phyloP scores from a whole-genome alignment of 2,888 invertebrate species.

The Nowickia ferox region DNA sequence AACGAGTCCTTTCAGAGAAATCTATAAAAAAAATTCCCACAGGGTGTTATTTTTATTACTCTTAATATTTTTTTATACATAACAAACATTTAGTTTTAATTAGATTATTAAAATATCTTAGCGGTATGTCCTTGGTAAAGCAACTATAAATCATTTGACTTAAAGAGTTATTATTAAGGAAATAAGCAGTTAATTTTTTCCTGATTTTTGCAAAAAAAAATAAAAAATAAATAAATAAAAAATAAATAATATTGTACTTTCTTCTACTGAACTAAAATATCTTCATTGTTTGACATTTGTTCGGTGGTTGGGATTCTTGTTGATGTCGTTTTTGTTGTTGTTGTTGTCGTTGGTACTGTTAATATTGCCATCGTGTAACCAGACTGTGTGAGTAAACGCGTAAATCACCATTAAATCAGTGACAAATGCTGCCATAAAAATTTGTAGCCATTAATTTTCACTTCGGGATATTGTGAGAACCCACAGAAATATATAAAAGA shows the following conservation, averaged over 20 bases:
- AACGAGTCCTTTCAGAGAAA: too few relatives aligned
- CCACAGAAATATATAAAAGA: constrained; percentile 49
- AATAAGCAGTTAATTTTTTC: too few relatives aligned
- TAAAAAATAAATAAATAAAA: too few relatives aligned
- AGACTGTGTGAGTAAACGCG: constrained; percentile 52
- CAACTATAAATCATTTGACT: too few relatives aligned
- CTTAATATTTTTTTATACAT: too few relatives aligned
- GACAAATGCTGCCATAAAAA: constrained; percentile 73
- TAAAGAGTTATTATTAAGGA: too few relatives aligned
- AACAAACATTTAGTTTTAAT: too few relatives aligned
- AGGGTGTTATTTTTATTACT: too few relatives aligned
- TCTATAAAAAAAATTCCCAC: too few relatives aligned
- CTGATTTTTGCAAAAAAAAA: too few relatives aligned
- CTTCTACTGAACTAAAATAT: not conserved
- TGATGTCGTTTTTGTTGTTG: not conserved
- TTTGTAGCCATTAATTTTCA: constrained; percentile 73
- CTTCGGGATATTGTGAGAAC: constrained; percentile 67
- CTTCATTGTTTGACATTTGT: constrained; percentile 49
- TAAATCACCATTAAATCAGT: constrained; percentile 72
- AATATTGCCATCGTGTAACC: not conserved
- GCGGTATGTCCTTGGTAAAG: too few relatives aligned
- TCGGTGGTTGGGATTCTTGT: not conserved
- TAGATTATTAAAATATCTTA: too few relatives aligned
- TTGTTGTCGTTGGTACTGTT: not conserved
- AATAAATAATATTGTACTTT: not conserved